These are phyloP conservation scores for Drosophila anomalata DNA, from an alignment of 2,888 invertebrate species.

Conservation along the genomic window DNA sequence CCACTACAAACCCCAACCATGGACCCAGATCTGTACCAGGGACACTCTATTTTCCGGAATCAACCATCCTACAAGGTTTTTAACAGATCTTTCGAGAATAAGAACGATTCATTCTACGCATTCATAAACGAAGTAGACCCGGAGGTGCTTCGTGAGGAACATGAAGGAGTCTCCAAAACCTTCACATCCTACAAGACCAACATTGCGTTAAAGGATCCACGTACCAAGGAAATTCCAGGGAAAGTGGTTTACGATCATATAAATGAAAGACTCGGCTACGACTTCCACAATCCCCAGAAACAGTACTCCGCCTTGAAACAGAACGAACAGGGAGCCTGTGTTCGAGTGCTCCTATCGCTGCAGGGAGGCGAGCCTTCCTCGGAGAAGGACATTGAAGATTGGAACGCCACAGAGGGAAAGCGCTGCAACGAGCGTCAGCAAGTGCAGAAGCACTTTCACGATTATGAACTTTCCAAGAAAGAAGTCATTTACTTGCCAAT, in stretches of 20 bases:
- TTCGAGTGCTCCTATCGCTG: conserved; percentile 62
- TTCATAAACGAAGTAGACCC: conserved; percentile 74
- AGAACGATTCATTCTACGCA: conserved; percentile 65
- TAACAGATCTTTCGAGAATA: conserved; percentile 71
- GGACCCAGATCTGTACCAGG: conserved; percentile 31
- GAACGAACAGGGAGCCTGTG: conserved; percentile 67
- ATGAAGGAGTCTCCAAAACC: conserved; percentile 19
- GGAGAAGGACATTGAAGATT: conserved; percentile 60
- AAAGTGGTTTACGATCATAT: conserved; percentile 57
- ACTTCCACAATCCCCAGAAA: conserved; percentile 52
- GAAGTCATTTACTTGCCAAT: conserved; percentile 65
- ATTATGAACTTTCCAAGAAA: conserved; percentile 55
- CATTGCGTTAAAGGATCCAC: conserved; percentile 66
- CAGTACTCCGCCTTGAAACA: conserved; percentile 56
- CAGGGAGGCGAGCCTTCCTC: conserved; percentile 40
- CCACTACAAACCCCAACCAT: conserved; percentile 6
- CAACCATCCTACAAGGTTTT: conserved; percentile 75
- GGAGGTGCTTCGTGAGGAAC: conserved; percentile 40
- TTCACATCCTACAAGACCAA: conserved; percentile 37
- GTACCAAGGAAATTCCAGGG: conserved; percentile 56
- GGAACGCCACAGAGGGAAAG: conserved; percentile 45
- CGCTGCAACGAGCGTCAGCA: conserved; percentile 59
- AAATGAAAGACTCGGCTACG: conserved; percentile 13
- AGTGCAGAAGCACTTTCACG: conserved; percentile 63
- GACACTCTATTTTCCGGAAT: conserved; percentile 55